Percentiles rank a stretch among this genome's conserved stretches.
phyloP scores from a whole-genome alignment of 2,797 vertebrate genomes.

The Dromococcyx pavoninus region DNA sequence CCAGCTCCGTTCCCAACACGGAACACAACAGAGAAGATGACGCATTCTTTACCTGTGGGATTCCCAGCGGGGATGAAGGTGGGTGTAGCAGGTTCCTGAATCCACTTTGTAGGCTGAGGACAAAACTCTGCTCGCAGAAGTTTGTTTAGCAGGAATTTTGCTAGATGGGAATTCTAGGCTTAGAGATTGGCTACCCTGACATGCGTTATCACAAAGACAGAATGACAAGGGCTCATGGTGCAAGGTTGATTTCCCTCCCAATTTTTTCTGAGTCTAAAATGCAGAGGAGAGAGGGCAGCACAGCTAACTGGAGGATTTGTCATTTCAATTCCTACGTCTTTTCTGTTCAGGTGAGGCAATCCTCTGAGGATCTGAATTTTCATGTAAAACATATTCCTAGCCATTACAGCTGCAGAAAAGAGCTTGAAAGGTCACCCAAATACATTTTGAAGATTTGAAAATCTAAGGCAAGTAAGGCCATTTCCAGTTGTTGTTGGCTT shows the following conservation, averaged over 20 bases:
- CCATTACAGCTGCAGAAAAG: not conserved
- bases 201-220: not conserved
- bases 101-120: not conserved
- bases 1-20: not conserved
- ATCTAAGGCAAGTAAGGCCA: not conserved
- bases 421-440: not conserved
- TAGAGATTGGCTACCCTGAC: not conserved
- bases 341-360: not conserved
- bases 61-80: not conserved
- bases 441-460: not conserved
- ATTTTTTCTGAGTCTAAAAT: not conserved
- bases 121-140: not conserved
- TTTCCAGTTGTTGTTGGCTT: not conserved
- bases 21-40: not conserved
- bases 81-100: rapidly evolving
- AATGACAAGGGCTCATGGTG: not conserved
- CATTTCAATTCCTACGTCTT: not conserved
- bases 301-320: not conserved
- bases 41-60: not conserved
- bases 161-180: not conserved
- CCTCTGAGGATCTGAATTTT: not conserved
- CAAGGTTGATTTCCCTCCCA: not conserved
- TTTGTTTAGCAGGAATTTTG: not conserved
- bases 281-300: not conserved
- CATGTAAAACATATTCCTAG: not conserved